Evolutionary conservation across 2,113 vertebrate species (phyloP), one percentile per base, ranked within the genome.

Genomic region (Gymnocephalus cernua): DNA sequence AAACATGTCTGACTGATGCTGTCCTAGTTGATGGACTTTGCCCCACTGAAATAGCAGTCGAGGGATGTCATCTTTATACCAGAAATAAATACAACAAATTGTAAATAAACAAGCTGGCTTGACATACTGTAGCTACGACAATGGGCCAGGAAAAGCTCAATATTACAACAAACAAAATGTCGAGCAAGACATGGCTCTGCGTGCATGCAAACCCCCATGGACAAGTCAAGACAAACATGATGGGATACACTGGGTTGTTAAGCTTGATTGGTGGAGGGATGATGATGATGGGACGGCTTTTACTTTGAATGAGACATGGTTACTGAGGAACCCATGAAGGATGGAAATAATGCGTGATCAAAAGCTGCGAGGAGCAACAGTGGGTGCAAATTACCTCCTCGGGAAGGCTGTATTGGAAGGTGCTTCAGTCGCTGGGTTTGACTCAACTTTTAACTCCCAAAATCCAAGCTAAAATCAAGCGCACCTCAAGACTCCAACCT

Each of bases 191-290:
- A 21, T 50, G 1, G 11, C 47, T 64, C 10, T 57, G 74, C 90
- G 86, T 85, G 86, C 90, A 88, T 82, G 86, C 90, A 80, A 59
- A 74, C 54, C 11, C 14, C 23, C 5, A 53, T 1, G 25, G 32
- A 74, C 68, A 67, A 59, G 69, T 79, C 51, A 47, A 69, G 64
- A 74, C 75, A 84, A 74, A 80, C 59, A 59, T 0, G 50, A 66
- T 58, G 79, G 6, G 66, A 57, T 50, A 44, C 8, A 68, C 4
- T 16, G 41, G 21, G 35, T 53, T 50, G 51, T 58, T 67, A 74
- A 15, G 32, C 12, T 77, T 35, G 47, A 74, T 18, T 27, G 61
- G 27, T 0, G n/a, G 54, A 72, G 41, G 0, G 65, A 44, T 18
- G 50, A 77, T 15, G 63, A 71, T 4, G 53, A 79, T 45, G 16